These are phyloP conservation scores for Grammomys dolichurus DNA, from an alignment of 2,113 vertebrate genomes.

Conservation along the genomic window DNA sequence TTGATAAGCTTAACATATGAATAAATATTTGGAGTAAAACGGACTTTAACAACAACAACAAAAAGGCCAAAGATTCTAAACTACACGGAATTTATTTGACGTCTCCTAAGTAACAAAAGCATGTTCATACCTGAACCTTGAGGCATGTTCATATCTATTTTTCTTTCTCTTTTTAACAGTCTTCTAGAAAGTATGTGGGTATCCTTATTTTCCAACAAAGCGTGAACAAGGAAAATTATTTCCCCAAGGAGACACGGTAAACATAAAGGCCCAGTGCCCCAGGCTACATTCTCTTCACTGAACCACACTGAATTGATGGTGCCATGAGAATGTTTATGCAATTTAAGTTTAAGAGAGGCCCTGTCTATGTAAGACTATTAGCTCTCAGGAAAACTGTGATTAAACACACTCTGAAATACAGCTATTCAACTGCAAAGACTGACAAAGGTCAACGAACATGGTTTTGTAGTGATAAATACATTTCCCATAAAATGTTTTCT, in stretches of 20 bases:
- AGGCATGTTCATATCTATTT: background rate
- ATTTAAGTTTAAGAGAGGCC: conserved; percentile 16
- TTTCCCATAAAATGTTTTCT: background rate
- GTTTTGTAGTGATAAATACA: background rate
- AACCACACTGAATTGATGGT: background rate
- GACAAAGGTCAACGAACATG: background rate
- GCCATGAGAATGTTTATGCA: background rate
- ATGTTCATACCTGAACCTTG: conserved; percentile 30
- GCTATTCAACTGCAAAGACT: background rate
- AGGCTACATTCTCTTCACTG: background rate
- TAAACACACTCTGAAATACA: conserved; percentile 36
- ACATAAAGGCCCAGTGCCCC: background rate
- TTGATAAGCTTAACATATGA: conserved; percentile 32
- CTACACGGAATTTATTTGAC: conserved; percentile 30
- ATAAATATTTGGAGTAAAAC: conserved; percentile 55
- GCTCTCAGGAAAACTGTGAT: background rate
- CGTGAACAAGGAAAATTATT: conserved; percentile 59
- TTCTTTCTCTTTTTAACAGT: background rate
- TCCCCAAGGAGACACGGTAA: conserved; percentile 33
- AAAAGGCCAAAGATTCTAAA: background rate
- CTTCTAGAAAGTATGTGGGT: conserved; percentile 26
- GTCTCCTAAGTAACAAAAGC: conserved; percentile 47
- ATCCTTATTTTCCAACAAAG: conserved; percentile 58
- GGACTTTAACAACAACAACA: background rate
- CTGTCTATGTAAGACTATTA: background rate